phyloP scores from a whole-genome alignment of 2,113 vertebrate genomes.

The Ammodytes dubius region DNA sequence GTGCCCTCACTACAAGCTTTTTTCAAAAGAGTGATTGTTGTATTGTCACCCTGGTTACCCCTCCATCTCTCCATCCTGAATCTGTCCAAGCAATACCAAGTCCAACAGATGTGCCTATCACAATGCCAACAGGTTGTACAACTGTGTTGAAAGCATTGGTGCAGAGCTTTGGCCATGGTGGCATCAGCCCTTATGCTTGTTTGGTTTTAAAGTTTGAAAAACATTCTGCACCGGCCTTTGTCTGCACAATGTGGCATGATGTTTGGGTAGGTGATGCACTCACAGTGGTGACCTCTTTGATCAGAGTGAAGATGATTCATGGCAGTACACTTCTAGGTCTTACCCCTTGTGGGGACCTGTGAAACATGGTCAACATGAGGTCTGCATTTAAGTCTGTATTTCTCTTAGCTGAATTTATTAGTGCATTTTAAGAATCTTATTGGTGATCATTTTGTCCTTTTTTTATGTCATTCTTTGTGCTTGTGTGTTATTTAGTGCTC shows the following conservation, averaged over 20 bases:
- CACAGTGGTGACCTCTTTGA: conserved; percentile 68
- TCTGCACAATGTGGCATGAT: conserved; percentile 74
- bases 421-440: conserved; percentile 77
- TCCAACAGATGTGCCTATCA: conserved; percentile 82
- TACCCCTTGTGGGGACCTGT: conserved; percentile 50
- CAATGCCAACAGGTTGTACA: conserved; percentile 79
- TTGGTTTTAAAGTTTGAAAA: conserved; percentile 69
- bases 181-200: conserved; percentile 58
- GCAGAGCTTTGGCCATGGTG: conserved; percentile 70
- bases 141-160: conserved; percentile 65
- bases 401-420: conserved; percentile 80
- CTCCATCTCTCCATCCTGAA: conserved; percentile 62
- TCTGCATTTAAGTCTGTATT: conserved; percentile 77
- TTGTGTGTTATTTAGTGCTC: conserved; percentile 80
- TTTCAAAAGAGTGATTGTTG: conserved; percentile 66
- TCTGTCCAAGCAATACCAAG: conserved; percentile 84
- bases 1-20: conserved; percentile 61
- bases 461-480: conserved; percentile 78
- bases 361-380: conserved; percentile 64
- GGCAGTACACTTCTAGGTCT: conserved; percentile 63
- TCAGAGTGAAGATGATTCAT: conserved; percentile 70
- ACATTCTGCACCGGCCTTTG: conserved; percentile 73
- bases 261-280: conserved; percentile 65
- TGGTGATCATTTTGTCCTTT: conserved; percentile 79
- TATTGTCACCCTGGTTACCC: conserved; percentile 48